Conservation (phyloP, 1,140 invertebrate species). For the Macrocentrus cingulum region DNA sequence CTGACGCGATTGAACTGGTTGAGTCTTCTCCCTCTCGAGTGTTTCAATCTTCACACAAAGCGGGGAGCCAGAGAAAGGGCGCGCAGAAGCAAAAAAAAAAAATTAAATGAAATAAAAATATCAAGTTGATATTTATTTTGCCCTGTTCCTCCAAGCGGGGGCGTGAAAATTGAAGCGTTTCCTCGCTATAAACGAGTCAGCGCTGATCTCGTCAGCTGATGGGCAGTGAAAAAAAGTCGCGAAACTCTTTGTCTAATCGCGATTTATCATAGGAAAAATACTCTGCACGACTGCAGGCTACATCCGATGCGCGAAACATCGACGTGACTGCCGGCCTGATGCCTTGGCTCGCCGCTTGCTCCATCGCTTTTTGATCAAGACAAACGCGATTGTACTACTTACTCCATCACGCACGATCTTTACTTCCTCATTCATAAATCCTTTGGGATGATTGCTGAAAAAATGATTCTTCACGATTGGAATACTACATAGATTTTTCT, state of each 20-base stretch:
- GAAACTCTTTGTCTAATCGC: constrained; percentile 1
- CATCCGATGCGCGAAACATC: constrained; percentile 10
- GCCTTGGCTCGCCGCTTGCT: not conserved
- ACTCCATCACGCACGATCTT: too few relatives aligned
- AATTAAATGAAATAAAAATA: not conserved
- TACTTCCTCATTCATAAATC: constrained; percentile 10
- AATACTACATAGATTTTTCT: too few relatives aligned
- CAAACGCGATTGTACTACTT: constrained; percentile 20
- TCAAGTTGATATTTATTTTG: not conserved
- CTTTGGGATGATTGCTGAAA: not conserved
- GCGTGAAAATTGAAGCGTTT: too few relatives aligned
- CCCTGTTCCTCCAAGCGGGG: too few relatives aligned
- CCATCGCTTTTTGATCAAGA: constrained; percentile 3
- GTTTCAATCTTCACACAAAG: not conserved
- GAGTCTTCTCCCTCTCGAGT: constrained; percentile 17
- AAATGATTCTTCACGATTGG: not conserved
- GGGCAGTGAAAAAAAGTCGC: not conserved
- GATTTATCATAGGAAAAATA: constrained; percentile 17
- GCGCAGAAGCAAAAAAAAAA: not conserved
- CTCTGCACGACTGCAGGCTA: constrained; percentile 10
- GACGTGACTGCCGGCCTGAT: constrained; percentile 22
- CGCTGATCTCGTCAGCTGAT: constrained; percentile 14
- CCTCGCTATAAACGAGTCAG: not conserved
- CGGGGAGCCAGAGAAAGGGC: not conserved
- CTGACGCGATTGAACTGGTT: constrained; percentile 24